Conservation (phyloP, 2,797 vertebrate species). For the Podarcis lilfordi region DNA sequence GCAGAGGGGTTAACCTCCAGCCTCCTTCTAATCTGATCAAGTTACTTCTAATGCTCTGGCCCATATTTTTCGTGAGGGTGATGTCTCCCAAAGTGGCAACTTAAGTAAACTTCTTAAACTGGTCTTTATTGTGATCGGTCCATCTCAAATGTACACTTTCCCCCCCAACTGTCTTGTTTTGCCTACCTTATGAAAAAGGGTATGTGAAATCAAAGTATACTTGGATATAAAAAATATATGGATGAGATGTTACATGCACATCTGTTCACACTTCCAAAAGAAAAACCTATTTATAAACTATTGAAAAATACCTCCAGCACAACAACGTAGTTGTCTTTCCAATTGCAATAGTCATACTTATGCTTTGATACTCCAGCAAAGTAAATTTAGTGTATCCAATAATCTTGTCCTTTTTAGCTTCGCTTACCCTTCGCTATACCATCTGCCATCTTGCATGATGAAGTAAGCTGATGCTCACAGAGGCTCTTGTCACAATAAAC, state of each 20-base stretch:
- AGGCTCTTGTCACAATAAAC: neutral
- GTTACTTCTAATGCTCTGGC: neutral
- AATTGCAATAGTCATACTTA: accelerated
- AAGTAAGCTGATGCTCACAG: neutral
- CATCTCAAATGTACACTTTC: neutral
- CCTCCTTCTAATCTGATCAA: neutral
- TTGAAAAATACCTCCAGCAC: neutral
- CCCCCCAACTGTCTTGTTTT: neutral
- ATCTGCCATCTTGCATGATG: neutral
- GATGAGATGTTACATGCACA: neutral
- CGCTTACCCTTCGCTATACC: neutral
- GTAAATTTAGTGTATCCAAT: neutral
- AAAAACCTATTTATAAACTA: conserved; percentile 17
- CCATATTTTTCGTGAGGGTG: neutral
- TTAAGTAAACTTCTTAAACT: conserved; percentile 2
- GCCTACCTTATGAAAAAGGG: neutral
- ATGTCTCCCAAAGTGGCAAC: conserved; percentile 31
- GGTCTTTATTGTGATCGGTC: conserved; percentile 9
- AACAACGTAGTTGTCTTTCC: neutral
- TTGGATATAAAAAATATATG: neutral
- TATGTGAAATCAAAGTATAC: conserved; percentile 6
- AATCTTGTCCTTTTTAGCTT: neutral
- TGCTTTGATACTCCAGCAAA: neutral
- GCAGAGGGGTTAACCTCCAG: neutral
- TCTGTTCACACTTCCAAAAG: neutral